Percentiles rank a stretch among this genome's conserved stretches.
Evolutionary conservation across 2,888 invertebrate genomes (phyloP).

Genomic region (Drosophila paranaensis): DNA sequence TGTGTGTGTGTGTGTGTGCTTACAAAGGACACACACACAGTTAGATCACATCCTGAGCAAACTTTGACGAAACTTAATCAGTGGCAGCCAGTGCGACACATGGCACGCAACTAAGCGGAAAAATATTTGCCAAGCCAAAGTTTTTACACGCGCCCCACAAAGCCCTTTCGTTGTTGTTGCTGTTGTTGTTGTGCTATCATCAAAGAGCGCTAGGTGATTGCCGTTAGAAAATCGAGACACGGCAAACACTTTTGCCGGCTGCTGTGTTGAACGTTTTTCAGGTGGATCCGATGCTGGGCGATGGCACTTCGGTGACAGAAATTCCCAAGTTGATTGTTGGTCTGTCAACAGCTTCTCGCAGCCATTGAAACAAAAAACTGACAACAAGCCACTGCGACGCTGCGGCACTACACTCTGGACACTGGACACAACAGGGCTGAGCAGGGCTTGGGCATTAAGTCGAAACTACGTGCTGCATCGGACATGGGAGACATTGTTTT

Average conservation of each 20-base stretch:
- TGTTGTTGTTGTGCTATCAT: conserved; percentile 48
- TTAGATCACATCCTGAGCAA: conserved; percentile 54
- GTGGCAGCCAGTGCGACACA: conserved; percentile 64
- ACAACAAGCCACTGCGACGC: conserved; percentile 46
- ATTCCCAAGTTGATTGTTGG: conserved; percentile 81
- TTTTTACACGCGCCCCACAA: conserved; percentile 42
- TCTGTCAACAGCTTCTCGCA: conserved; percentile 74
- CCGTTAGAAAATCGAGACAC: conserved; percentile 72
- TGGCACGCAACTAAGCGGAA: conserved; percentile 79
- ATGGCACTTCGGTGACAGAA: conserved; percentile 78
- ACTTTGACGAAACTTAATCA: conserved; percentile 69
- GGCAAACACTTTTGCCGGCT: conserved; percentile 28
- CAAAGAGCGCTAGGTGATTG: conserved; percentile 70
- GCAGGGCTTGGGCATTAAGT: conserved; percentile 50
- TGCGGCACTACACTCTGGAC: conserved; percentile 6
- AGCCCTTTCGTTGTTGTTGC: background rate
- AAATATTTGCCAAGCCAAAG: conserved; percentile 70
- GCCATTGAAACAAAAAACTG: conserved; percentile 74
- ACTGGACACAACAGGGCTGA: conserved; percentile 17
- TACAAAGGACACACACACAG: conserved; percentile 20
- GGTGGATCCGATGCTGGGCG: conserved; percentile 56
- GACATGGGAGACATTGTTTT: conserved; percentile 41
- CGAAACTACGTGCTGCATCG: conserved; percentile 60
- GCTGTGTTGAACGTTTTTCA: conserved; percentile 66
- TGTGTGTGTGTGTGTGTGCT: conserved; percentile 2